Percentiles rank a stretch among this genome's conserved stretches.
These are phyloP conservation scores for Holotrichia oblita DNA, from an alignment of 1,140 invertebrate species.

Conservation along the genomic window DNA sequence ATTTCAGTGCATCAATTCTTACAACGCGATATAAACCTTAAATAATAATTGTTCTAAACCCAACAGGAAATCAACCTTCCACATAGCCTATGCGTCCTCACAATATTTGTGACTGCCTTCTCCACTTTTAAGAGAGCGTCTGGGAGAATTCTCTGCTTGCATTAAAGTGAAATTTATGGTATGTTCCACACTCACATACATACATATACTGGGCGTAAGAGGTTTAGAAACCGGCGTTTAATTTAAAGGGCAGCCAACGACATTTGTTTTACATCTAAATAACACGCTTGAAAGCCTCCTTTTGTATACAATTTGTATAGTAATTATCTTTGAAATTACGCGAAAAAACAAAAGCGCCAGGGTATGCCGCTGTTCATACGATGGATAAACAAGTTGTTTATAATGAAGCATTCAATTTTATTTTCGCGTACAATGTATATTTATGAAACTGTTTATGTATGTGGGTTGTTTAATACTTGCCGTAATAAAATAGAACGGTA, in stretches of 20 bases:
- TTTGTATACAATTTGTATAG: constrained; percentile 18
- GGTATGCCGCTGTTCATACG: neutral
- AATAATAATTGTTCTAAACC: no score
- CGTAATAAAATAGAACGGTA: no score
- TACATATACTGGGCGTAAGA: neutral
- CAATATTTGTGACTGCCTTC: no score
- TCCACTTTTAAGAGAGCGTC: neutral
- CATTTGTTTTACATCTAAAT: constrained; percentile 21
- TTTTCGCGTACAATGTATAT: neutral
- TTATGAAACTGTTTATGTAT: no score
- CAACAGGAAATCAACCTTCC: no score
- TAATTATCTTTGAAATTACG: constrained; percentile 20
- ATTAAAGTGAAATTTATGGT: neutral
- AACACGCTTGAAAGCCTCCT: neutral
- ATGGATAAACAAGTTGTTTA: neutral
- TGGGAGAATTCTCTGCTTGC: neutral
- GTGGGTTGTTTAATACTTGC: no score
- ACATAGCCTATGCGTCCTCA: no score
- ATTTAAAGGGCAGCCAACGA: neutral
- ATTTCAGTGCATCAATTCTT: no score
- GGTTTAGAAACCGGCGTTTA: neutral
- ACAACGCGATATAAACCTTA: no score
- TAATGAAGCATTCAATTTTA: neutral
- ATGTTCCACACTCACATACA: neutral
- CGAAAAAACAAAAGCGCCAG: neutral